These are phyloP conservation scores for Megalurothrips usitatus DNA, from an alignment of 2,888 invertebrate species.

Conservation along the genomic window DNA sequence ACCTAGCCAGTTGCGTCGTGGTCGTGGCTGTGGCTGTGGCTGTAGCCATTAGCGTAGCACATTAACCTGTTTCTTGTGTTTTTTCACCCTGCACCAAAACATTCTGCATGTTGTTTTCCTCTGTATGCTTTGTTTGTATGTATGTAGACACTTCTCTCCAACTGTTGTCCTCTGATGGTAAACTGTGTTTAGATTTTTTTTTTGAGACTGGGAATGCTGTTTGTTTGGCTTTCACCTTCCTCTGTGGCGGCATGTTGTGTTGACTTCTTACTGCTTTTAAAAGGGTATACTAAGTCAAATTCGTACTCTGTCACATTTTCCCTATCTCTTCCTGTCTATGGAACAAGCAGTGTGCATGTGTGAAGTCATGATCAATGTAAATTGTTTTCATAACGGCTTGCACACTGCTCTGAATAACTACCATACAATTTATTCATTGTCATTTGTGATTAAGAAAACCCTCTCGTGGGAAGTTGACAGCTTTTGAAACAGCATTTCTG, in stretches of 20 bases:
- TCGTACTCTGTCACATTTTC: too few species aligned
- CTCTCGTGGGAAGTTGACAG: neutral
- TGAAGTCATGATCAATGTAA: neutral
- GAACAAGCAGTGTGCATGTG: too few species aligned
- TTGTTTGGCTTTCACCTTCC: constrained; percentile 20
- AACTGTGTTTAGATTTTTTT: neutral
- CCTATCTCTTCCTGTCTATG: too few species aligned
- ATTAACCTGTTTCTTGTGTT: constrained; percentile 27
- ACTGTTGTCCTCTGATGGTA: constrained; percentile 8
- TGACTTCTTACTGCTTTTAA: neutral
- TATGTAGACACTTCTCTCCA: constrained; percentile 23
- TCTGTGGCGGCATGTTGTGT: constrained; percentile 10
- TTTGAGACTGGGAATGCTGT: constrained; percentile 18
- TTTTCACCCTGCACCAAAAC: constrained; percentile 12
- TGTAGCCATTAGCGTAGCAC: neutral
- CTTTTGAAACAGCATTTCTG: constrained; percentile 14
- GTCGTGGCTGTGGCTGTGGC: neutral
- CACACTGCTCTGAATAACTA: neutral
- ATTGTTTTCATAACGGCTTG: neutral
- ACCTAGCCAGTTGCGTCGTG: neutral
- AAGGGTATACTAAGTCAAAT: neutral
- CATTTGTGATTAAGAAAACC: neutral
- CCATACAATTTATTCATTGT: too few species aligned
- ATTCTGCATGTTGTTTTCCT: constrained; percentile 22
- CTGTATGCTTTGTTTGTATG: constrained; percentile 25